Percentiles rank a stretch among this genome's conserved stretches.
Evolutionary conservation across 2,113 vertebrate species (phyloP).

Genomic region (Octodon degus): DNA sequence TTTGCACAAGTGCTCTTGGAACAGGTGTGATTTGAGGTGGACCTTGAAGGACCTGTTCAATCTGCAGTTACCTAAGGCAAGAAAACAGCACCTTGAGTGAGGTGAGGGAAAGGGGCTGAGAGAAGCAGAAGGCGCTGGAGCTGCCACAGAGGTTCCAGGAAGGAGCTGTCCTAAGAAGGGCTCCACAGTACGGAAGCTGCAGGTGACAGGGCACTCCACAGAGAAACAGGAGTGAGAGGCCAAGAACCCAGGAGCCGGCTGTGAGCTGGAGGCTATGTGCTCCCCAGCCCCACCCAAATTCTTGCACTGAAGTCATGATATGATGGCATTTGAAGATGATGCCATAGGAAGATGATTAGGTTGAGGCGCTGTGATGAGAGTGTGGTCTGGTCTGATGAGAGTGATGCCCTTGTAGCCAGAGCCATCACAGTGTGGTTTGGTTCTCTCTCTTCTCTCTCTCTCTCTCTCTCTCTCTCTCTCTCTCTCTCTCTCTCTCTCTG

Average conservation of each 20-base stretch:
- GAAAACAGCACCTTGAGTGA: neutral
- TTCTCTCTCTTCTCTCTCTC: neutral
- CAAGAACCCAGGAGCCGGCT: rapidly evolving
- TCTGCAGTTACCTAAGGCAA: neutral
- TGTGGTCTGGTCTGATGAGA: neutral
- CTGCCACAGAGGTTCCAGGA: neutral
- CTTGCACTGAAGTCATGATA: neutral
- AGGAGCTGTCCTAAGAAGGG: rapidly evolving
- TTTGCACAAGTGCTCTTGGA: neutral
- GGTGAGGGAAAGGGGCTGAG: neutral
- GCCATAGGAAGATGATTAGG: neutral
- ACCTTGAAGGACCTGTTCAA: neutral
- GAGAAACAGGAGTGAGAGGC: neutral
- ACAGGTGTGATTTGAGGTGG: neutral
- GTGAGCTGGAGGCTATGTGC: neutral
- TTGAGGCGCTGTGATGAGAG: neutral
- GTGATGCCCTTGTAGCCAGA: neutral
- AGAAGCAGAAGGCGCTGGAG: neutral
- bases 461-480: neutral
- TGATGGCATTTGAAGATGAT: neutral
- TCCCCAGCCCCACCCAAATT: neutral
- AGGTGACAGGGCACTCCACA: neutral
- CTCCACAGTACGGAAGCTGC: rapidly evolving
- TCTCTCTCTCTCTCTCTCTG: neutral
- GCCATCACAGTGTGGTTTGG: neutral